A percentile compares a stretch with the other conserved stretches of the same genome.
Conservation (phyloP, 2,113 vertebrate species). For the Boulengeromyrus knoepffleri region DNA sequence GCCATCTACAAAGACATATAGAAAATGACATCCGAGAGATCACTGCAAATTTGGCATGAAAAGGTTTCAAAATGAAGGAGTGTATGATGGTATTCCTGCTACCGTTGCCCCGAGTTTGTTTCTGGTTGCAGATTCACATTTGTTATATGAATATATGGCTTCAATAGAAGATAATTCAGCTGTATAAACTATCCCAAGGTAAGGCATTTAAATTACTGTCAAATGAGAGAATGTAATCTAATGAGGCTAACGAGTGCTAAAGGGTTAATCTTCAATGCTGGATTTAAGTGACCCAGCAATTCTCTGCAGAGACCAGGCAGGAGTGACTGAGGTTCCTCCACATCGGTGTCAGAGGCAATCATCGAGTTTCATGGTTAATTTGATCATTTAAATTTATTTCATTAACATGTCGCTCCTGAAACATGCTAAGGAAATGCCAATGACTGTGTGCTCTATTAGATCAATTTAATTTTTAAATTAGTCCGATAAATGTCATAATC, state of each 20-base stretch:
- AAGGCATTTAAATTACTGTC: neutral
- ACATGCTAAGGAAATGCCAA: neutral
- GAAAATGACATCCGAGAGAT: neutral
- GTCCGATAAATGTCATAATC: slow-evolving; percentile 1
- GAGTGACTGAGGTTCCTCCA: neutral
- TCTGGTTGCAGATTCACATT: neutral
- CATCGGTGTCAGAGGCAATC: neutral
- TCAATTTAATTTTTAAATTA: slow-evolving; percentile 2
- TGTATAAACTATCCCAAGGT: neutral
- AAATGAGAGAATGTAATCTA: neutral
- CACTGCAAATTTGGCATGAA: neutral
- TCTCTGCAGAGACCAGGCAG: neutral
- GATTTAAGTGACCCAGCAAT: neutral
- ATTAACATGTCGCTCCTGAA: neutral
- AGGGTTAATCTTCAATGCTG: neutral
- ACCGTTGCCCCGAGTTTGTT: neutral
- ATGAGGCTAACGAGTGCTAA: neutral
- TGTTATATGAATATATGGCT: neutral
- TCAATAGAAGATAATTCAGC: neutral
- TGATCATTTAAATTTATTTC: neutral
- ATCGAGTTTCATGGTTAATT: neutral
- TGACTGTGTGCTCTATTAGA: neutral
- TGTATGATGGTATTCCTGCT: neutral
- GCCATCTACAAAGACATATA: neutral
- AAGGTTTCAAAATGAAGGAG: neutral